Percentiles rank a stretch among this genome's conserved stretches.
Conservation (phyloP, 35 echinoderm and acorn worm species). For the Ophiothrix spiculata region DNA sequence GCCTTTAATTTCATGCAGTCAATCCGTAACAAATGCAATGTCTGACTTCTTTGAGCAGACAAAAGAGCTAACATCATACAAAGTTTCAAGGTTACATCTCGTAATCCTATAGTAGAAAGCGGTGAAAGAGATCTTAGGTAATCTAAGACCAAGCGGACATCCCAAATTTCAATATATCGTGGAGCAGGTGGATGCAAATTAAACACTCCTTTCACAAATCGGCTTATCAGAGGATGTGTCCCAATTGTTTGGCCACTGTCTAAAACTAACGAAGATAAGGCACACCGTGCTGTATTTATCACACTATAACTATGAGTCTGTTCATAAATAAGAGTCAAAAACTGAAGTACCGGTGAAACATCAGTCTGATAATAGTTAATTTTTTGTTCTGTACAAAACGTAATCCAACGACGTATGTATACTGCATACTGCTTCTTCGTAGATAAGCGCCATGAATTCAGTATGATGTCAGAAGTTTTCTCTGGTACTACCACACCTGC, state of each 20-base stretch:
- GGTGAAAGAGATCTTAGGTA: background rate
- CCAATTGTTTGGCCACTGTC: background rate
- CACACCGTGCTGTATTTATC: conserved; percentile 5
- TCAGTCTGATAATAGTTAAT: conserved; percentile 12
- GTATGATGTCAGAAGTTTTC: background rate
- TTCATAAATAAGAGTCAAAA: conserved; percentile 26
- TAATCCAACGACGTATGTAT: background rate
- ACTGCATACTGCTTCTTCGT: background rate
- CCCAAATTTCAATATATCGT: conserved; percentile 7
- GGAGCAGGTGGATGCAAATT: too few species aligned
- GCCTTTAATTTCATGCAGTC: background rate
- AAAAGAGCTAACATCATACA: conserved; percentile 11
- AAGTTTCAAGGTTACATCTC: background rate
- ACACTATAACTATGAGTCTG: background rate
- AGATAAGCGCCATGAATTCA: conserved; percentile 22
- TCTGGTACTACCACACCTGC: background rate
- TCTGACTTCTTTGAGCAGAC: conserved; percentile 11
- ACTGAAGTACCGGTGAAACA: conserved; percentile 9
- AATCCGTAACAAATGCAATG: background rate
- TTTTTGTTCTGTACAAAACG: background rate
- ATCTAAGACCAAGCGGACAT: background rate
- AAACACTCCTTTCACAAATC: background rate
- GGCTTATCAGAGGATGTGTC: background rate
- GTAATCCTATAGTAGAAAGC: background rate
- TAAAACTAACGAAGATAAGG: conserved; percentile 15